A percentile compares a stretch with the other conserved stretches of the same genome.
These are phyloP conservation scores for Cathartes aura DNA, from an alignment of 2,113 vertebrate species.

Conservation along the genomic window DNA sequence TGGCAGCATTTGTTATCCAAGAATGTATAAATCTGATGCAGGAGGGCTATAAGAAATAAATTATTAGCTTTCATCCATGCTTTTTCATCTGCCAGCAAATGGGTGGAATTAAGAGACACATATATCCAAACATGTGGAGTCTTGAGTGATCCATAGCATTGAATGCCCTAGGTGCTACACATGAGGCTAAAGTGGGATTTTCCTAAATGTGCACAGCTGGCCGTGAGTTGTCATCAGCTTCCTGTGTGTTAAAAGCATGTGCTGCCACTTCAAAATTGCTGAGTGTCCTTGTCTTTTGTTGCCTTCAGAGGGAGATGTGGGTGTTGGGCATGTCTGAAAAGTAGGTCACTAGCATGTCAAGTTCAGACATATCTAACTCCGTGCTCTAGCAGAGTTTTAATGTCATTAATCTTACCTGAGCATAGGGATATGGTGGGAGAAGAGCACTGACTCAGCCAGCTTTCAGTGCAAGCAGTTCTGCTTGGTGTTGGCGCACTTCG, in stretches of 20 bases:
- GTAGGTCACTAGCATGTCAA: slow-evolving; percentile 50
- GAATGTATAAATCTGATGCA: not conserved
- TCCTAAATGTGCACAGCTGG: not conserved
- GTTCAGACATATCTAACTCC: slow-evolving; percentile 11
- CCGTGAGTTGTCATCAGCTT: not conserved
- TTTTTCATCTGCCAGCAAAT: not conserved
- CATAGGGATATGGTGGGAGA: not conserved
- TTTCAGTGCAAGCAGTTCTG: not conserved
- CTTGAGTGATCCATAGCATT: not conserved
- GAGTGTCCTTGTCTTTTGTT: not conserved
- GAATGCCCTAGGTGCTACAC: not conserved
- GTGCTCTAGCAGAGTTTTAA: not conserved
- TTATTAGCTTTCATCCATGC: not conserved
- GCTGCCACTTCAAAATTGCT: not conserved
- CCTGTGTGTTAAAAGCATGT: not conserved
- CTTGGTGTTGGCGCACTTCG: not conserved
- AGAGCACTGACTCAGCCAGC: not conserved
- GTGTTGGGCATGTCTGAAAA: slow-evolving; percentile 29
- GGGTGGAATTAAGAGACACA: not conserved
- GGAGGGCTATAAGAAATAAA: not conserved
- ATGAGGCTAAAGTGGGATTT: not conserved
- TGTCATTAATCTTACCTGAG: slow-evolving; percentile 38
- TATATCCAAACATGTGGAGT: not conserved
- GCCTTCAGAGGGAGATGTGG: not conserved
- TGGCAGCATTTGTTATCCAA: not conserved